Evolutionary conservation across 2,113 vertebrate species (phyloP).

Genomic region (Sceloporus tristichus): DNA sequence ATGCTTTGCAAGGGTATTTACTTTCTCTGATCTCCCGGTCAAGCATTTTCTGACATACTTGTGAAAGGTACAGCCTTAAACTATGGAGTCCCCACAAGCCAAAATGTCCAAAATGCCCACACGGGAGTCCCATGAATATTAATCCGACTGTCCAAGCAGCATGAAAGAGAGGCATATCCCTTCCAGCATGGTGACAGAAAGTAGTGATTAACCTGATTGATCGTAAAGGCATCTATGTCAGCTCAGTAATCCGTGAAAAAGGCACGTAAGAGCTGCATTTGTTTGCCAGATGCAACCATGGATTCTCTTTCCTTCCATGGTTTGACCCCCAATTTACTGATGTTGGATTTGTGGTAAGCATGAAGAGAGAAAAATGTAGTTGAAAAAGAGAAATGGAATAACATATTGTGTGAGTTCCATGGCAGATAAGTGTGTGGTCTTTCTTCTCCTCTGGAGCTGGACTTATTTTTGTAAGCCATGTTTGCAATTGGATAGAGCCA

Average conservation of each 20-base stretch:
- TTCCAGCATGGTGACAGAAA: constrained; percentile 13
- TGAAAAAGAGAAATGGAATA: background rate
- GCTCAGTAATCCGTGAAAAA: constrained; percentile 39
- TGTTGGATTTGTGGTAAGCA: constrained; percentile 23
- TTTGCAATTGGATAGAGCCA: background rate
- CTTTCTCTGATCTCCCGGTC: background rate
- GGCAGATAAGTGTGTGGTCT: no score
- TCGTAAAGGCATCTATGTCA: constrained; percentile 35
- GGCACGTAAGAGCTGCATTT: constrained; percentile 46
- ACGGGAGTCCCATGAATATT: constrained; percentile 34
- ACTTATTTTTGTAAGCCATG: background rate
- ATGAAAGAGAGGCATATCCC: constrained; percentile 14
- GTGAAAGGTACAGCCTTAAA: background rate
- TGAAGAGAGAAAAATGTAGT: background rate
- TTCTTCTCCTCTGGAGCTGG: background rate
- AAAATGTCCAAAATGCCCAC: constrained; percentile 22
- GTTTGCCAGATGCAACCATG: constrained; percentile 27
- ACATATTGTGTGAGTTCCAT: background rate
- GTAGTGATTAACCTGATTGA: constrained; percentile 40
- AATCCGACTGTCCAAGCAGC: background rate
- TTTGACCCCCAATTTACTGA: constrained; percentile 7
- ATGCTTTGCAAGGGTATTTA: background rate
- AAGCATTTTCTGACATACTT: background rate
- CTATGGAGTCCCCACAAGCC: background rate
- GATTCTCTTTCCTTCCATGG: constrained; percentile 16